Conservation (phyloP, 2,797 vertebrate genomes). For the Diglossa cyanea region DNA sequence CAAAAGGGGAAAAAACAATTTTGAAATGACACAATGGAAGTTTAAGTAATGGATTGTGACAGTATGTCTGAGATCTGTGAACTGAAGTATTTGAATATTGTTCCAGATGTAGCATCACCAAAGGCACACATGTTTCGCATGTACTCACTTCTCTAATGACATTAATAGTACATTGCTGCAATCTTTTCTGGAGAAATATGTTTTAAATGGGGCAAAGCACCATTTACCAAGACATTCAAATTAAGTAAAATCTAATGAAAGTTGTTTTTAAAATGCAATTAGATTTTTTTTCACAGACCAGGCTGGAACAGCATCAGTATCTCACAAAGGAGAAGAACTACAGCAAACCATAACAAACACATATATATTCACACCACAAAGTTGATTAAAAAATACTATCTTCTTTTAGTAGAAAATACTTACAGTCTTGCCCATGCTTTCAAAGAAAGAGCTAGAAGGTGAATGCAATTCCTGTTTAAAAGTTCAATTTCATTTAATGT, state of each 20-base stretch:
- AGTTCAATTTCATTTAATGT: background rate
- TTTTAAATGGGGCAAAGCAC: background rate
- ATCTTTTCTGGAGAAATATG: background rate
- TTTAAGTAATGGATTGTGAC: conserved; percentile 25
- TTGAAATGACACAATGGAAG: background rate
- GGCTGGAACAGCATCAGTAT: background rate
- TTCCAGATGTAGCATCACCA: background rate
- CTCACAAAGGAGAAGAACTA: background rate
- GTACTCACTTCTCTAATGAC: background rate
- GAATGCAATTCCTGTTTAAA: background rate
- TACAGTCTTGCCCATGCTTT: background rate
- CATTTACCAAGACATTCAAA: background rate
- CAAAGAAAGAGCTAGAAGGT: background rate
- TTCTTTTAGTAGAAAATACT: background rate
- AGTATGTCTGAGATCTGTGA: conserved; percentile 15
- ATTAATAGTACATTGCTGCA: background rate
- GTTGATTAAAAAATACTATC: background rate
- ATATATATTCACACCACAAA: background rate
- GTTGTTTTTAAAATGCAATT: background rate
- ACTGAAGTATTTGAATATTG: background rate
- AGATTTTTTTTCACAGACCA: background rate
- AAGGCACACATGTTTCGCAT: background rate
- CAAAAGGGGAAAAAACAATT: background rate
- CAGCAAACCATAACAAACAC: background rate
- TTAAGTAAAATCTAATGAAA: background rate